Conservation (phyloP, 2,797 vertebrate species). For the Darevskia nairensis region DNA sequence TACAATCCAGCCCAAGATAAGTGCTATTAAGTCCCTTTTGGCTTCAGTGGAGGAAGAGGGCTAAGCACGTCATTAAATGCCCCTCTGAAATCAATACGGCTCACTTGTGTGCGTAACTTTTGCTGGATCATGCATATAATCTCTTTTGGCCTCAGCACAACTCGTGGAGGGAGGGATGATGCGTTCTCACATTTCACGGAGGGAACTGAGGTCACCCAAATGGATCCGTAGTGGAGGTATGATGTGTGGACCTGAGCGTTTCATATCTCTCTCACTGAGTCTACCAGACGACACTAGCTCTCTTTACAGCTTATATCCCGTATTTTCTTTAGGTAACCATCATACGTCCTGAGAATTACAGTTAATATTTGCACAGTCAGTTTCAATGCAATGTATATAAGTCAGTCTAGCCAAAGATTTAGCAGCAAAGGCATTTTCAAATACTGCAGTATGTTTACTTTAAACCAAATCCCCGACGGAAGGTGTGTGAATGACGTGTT, state of each 20-base stretch:
- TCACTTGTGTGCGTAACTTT: conserved; percentile 9
- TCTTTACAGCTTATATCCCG: conserved; percentile 2
- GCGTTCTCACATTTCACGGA: conserved; percentile 9
- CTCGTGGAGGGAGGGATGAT: background rate
- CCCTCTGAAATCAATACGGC: conserved; percentile 5
- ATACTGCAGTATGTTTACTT: background rate
- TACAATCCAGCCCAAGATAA: conserved; percentile 15
- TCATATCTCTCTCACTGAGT: background rate
- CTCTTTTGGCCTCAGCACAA: conserved; percentile 13
- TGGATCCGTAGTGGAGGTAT: background rate
- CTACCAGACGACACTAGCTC: background rate
- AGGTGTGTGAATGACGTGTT: conserved; percentile 27
- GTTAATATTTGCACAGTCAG: background rate
- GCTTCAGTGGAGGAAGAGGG: background rate
- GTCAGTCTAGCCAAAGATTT: background rate
- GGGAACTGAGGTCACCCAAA: conserved; percentile 26
- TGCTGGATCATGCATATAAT: conserved; percentile 10
- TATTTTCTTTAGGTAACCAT: conserved; percentile 25
- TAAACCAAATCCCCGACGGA: background rate
- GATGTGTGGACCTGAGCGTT: background rate
- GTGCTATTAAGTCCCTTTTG: background rate
- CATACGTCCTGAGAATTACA: background rate
- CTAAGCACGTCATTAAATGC: background rate
- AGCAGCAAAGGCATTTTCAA: background rate
- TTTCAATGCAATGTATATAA: background rate